Conservation (phyloP, 2,113 vertebrate species). For the Macrotus californicus region DNA sequence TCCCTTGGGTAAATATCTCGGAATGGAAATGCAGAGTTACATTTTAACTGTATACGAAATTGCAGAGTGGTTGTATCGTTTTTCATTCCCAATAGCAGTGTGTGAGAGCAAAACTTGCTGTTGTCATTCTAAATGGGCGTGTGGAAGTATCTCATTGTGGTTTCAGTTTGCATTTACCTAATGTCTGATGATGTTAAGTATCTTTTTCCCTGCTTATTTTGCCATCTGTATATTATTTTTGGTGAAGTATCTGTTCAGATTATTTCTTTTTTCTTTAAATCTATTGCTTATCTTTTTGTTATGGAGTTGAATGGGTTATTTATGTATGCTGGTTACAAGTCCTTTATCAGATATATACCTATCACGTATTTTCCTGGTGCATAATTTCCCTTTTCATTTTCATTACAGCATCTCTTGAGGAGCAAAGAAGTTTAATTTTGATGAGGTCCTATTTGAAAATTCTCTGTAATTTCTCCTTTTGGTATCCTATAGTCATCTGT, state of each 20-base stretch:
- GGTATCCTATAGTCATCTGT: not conserved
- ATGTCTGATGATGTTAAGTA: not conserved
- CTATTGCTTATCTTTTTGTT: not conserved
- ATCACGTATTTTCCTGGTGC: not conserved
- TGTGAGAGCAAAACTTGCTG: not conserved
- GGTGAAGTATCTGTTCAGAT: not conserved
- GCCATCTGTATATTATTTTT: not conserved
- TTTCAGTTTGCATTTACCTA: not conserved
- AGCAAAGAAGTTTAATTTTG: not conserved
- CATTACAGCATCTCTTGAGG: not conserved
- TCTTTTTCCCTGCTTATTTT: not conserved
- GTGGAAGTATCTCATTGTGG: not conserved
- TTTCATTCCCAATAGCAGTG: not conserved
- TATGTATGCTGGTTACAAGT: not conserved
- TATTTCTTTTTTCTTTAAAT: not conserved
- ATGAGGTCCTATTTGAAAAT: not conserved
- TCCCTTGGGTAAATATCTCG: not conserved
- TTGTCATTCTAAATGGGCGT: not conserved
- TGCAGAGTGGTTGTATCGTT: not conserved
- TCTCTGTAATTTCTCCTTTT: not conserved
- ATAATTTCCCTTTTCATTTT: not conserved
- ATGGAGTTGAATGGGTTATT: not conserved
- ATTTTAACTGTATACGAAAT: slow-evolving; percentile 3
- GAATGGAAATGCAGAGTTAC: not conserved
- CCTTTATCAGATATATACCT: not conserved